These are phyloP conservation scores for Dicrurus megarhynchus DNA, from an alignment of 2,113 vertebrate species.

Conservation along the genomic window DNA sequence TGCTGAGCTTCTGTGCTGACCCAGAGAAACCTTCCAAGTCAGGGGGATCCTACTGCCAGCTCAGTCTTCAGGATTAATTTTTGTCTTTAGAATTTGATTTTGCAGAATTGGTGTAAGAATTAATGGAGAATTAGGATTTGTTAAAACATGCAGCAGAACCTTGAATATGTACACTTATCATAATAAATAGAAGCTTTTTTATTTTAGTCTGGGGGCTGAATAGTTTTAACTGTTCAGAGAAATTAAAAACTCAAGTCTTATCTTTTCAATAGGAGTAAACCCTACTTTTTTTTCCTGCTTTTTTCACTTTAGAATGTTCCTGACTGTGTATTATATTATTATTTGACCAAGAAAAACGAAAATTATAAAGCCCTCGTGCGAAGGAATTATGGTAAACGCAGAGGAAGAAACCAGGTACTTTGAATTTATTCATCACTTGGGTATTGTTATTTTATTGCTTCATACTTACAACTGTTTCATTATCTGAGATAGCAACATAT, in stretches of 20 bases:
- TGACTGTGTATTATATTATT: slow-evolving; percentile 97
- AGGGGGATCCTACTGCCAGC: neutral
- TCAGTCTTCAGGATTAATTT: neutral
- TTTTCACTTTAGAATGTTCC: slow-evolving; percentile 85
- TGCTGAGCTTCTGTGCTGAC: neutral
- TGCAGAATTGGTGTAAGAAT: neutral
- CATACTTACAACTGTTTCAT: neutral
- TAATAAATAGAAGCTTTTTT: neutral
- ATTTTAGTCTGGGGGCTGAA: neutral
- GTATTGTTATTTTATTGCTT: neutral
- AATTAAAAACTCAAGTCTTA: neutral
- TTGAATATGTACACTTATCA: neutral
- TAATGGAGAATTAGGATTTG: neutral
- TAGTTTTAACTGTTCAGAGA: neutral
- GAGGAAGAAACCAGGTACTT: slow-evolving; percentile 93
- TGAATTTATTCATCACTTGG: neutral
- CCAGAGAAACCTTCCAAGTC: neutral
- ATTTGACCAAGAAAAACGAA: slow-evolving; percentile 99
- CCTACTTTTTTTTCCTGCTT: neutral
- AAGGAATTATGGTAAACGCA: slow-evolving; percentile 91
- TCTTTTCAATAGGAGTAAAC: neutral
- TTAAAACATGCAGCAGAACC: neutral
- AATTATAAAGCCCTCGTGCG: slow-evolving; percentile 96
- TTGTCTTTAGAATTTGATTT: neutral
- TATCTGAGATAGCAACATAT: neutral